Evolutionary conservation across 2,113 vertebrate genomes (phyloP), one percentile per base, ranked within the genome.

Genomic region (Charadrius vociferus): DNA sequence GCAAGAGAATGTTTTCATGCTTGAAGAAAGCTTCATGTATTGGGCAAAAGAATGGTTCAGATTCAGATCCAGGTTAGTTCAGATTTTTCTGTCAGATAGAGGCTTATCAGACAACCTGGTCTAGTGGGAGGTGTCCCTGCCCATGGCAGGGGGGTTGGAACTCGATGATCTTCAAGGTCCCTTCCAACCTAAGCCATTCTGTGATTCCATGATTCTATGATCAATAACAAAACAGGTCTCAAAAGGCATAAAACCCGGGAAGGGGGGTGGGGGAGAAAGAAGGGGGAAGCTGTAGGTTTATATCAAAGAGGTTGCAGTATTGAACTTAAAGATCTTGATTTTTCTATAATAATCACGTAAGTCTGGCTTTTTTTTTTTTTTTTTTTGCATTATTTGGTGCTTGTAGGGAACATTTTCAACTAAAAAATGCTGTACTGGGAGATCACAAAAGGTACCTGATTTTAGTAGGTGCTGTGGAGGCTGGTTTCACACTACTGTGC

Each of bases 401-500:
- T 66, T 70, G 9, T 32, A 39, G 36, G 12, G 36, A 66, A 19
- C 4, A 29, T 45, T 86, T 66, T 73, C 11, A 58, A 2, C 63
- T 65, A 0, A 62, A 82, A 85, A 65, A 65, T 15, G 5, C 3
- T 0, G 1, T 55, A 11, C 12, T 37, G 12, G 23, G 27, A 59
- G 12, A 50, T 74, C 20, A 63, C 34, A 74, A 91, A 71, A 55
- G 1, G 1, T 21, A 32, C 5, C 41, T 55, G 14, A 2, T 29
- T 68, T 43, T 24, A 37, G 13, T 43, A 75, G 18, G 19, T 50
- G 20, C 17, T 6, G 2, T 67, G 11, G 27, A 63, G 21, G 4
- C 9, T 47, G 8, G 39, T 85, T 91, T 68, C 12, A 53, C 10
- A 2, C 16, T 53, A 19, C 7, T 0, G 0, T 81, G 61, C 34